Conservation (phyloP, 2,888 invertebrate genomes). For the Lasioglossum lativentre region DNA sequence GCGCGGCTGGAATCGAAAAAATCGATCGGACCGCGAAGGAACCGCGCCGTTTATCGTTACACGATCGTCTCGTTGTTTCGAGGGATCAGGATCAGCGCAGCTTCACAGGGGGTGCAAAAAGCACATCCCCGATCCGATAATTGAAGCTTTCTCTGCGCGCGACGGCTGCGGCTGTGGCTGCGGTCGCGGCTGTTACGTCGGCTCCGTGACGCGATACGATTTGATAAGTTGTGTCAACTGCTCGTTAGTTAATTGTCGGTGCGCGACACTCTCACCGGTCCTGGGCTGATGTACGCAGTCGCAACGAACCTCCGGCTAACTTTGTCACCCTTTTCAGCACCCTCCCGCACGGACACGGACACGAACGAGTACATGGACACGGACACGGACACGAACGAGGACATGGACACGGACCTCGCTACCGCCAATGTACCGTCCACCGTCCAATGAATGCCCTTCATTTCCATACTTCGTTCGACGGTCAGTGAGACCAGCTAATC, state of each 20-base stretch:
- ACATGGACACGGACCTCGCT: slow-evolving; percentile 39
- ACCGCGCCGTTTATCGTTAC: not conserved
- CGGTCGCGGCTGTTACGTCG: slow-evolving; percentile 56
- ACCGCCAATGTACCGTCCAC: slow-evolving; percentile 61
- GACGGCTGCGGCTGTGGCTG: slow-evolving; percentile 25
- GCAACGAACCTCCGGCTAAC: slow-evolving; percentile 64
- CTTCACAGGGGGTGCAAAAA: slow-evolving; percentile 34
- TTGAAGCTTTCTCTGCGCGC: slow-evolving; percentile 41
- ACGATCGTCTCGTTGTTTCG: slow-evolving; percentile 8
- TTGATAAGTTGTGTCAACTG: slow-evolving; percentile 84
- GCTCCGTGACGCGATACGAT: slow-evolving; percentile 79
- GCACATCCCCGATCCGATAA: slow-evolving; percentile 53
- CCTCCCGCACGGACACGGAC: slow-evolving; percentile 44
- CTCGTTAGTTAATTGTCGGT: slow-evolving; percentile 84
- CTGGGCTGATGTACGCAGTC: slow-evolving; percentile 67
- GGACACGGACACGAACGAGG: not conserved
- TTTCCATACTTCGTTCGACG: slow-evolving; percentile 82
- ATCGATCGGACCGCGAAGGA: not conserved
- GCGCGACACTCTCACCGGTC: slow-evolving; percentile 49
- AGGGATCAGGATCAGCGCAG: slow-evolving; percentile 1
- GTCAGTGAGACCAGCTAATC: slow-evolving; percentile 81
- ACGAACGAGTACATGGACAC: no score
- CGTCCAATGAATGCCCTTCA: slow-evolving; percentile 83
- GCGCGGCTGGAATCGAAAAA: not conserved
- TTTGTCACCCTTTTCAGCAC: slow-evolving; percentile 69